Percentiles rank a stretch among this genome's conserved stretches.
Conservation (phyloP, 2,113 vertebrate species). For the Sitta europaea region DNA sequence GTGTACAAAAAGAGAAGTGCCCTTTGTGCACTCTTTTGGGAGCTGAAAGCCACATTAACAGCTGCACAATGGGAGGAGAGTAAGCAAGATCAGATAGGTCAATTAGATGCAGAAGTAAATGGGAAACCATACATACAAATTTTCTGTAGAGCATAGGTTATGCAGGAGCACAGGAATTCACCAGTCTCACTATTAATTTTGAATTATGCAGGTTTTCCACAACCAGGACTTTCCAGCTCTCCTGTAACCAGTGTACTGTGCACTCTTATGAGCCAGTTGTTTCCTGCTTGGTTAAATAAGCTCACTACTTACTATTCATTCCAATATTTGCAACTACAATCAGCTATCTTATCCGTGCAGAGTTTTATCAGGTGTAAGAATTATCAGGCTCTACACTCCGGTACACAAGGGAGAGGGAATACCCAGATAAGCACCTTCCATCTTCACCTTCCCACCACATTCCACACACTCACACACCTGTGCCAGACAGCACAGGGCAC, state of each 20-base stretch:
- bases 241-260: not conserved
- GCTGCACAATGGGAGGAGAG: not conserved
- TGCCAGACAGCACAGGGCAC: not conserved
- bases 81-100: constrained; percentile 1
- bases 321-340: not conserved
- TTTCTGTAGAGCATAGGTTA: not conserved
- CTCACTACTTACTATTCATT: not conserved
- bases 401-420: not conserved
- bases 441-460: not conserved
- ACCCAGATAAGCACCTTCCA: not conserved
- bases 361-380: not conserved
- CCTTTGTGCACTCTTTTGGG: not conserved
- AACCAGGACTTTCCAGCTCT: not conserved
- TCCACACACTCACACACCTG: not conserved
- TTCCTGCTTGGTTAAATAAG: not conserved
- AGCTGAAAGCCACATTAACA: not conserved
- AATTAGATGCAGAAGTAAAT: constrained; percentile 1
- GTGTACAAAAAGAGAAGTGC: not conserved
- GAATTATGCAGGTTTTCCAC: not conserved
- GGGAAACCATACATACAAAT: not conserved
- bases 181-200: not conserved
- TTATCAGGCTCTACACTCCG: not conserved
- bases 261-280: not conserved
- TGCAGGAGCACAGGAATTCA: not conserved
- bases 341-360: not conserved